phyloP scores from a whole-genome alignment of 2,797 vertebrate genomes.

The Acanthis flammea region DNA sequence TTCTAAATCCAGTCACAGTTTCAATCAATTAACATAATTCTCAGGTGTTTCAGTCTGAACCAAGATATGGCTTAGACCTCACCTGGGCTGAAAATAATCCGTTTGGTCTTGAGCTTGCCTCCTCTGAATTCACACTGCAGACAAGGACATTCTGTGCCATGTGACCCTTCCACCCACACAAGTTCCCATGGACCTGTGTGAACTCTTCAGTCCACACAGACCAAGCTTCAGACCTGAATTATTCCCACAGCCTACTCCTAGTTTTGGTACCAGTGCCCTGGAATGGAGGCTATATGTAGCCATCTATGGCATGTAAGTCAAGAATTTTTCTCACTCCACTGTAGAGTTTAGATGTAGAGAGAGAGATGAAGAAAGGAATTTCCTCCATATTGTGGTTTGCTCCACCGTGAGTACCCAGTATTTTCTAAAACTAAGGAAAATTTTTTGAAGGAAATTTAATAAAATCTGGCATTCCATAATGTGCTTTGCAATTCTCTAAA shows the following conservation, averaged over 20 bases:
- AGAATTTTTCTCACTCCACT: background rate
- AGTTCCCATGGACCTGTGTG: background rate
- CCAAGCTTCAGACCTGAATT: background rate
- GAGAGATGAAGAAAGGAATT: background rate
- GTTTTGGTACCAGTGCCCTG: background rate
- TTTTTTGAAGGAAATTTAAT: background rate
- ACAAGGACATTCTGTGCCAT: background rate
- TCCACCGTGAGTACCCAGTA: background rate
- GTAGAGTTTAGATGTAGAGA: background rate
- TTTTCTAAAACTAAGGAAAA: background rate
- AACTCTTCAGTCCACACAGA: rapidly evolving
- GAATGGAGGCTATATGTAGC: rapidly evolving
- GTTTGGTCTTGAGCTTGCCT: background rate
- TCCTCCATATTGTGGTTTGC: background rate
- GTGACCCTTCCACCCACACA: background rate
- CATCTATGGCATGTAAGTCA: too few relatives aligned
- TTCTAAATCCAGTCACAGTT: background rate
- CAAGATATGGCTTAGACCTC: background rate
- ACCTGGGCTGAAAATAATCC: background rate
- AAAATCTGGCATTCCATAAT: background rate
- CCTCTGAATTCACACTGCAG: background rate
- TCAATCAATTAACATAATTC: background rate
- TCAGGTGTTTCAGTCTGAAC: background rate
- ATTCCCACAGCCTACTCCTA: rapidly evolving
- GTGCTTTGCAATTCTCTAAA: background rate